Evolutionary conservation across 2,113 vertebrate species (phyloP), one percentile per base, ranked within the genome.

Genomic region (Uria lomvia): DNA sequence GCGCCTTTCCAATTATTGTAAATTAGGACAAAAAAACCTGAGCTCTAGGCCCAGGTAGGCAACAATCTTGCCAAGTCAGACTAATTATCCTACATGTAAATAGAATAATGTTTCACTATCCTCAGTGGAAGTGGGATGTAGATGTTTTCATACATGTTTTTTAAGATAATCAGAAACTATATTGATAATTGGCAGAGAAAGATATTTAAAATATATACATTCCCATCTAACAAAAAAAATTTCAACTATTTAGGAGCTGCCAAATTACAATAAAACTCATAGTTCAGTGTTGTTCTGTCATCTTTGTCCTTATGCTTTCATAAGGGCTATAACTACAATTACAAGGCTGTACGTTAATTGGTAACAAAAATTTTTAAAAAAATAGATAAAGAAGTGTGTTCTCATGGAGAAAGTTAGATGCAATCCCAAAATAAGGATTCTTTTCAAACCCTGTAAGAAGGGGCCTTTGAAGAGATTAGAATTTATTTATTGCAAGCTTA

Each of bases 11-110:
- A 47, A 29, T 21, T 52, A 40, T 6, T 30, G 2, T 29, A 68
- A 79, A 36, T n/a, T 14, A 65, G 21, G 42, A 47, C 5, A 18
- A 16, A 43, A 45, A 40, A 5, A 0, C 0, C 27, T 12, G 4
- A 67, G 53, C 30, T 73, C 22, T 42, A 60, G 10, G n/a, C 13
- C 40, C 40, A 87, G 3, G 14, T 2, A 66, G 22, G 34, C 90
- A 72, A 90, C 11, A 79, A 60, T 20, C 49, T 73, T 60, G 58
- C 9, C 14, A 62, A 52, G 30, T 63, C n/a, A 74, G 34, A 75
- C 10, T 38, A 50, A 58, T 6, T 24, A 70, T 12, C 3, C 19
- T 72, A 24, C 4, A 26, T 30, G 13, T 58, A 75, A 91, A 67
- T 49, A 68, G 38, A 30, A 18, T 18, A 71, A 72, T 17, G 12